Conservation (phyloP, 2,797 vertebrate genomes). For the Rallus crepitans region DNA sequence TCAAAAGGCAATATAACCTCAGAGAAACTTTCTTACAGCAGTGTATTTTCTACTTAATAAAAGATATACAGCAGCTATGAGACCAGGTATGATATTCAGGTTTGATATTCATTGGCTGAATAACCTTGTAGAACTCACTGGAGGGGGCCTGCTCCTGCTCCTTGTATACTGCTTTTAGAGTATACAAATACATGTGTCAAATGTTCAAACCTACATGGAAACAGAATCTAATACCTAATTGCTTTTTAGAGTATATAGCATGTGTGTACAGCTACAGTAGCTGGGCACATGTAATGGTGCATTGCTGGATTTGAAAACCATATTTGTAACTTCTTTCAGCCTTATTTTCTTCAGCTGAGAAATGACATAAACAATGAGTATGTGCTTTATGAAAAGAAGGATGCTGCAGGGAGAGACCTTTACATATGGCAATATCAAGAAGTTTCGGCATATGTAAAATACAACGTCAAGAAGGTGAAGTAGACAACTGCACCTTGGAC, state of each 20-base stretch:
- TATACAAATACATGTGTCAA: not conserved
- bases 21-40: not conserved
- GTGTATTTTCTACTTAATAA: conserved; percentile 12
- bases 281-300: not conserved
- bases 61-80: not conserved
- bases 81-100: not conserved
- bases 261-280: not conserved
- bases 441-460: not conserved
- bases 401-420: not conserved
- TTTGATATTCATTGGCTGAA: conserved; percentile 6
- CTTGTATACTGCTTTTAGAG: not conserved
- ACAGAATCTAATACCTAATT: not conserved
- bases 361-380: not conserved
- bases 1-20: not conserved
- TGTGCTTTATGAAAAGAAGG: not conserved
- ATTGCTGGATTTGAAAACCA: not conserved
- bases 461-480: not conserved
- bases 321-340: not conserved
- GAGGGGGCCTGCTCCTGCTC: not conserved
- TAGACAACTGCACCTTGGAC: not conserved
- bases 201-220: not conserved
- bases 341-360: not conserved
- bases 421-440: not conserved
- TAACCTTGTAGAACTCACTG: not conserved
- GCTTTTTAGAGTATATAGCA: fast-evolving